Conservation (phyloP, 2,113 vertebrate genomes). For the Peromyscus maniculatus region DNA sequence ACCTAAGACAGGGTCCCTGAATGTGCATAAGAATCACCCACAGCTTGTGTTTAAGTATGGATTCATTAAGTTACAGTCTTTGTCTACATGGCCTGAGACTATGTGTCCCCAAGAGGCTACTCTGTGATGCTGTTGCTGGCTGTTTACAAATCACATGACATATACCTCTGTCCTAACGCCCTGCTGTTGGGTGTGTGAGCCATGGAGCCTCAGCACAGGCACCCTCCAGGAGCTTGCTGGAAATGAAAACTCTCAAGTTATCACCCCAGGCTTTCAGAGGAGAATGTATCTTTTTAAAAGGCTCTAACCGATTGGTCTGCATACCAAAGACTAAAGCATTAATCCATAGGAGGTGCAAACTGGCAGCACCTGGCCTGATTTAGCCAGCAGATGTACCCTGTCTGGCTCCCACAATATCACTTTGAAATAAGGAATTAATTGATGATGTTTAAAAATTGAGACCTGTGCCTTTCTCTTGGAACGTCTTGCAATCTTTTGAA, state of each 20-base stretch:
- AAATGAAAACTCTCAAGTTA: not conserved
- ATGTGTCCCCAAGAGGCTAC: not conserved
- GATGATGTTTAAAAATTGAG: not conserved
- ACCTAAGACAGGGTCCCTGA: not conserved
- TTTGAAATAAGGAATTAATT: constrained; percentile 18
- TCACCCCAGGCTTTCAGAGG: not conserved
- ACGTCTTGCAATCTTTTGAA: not conserved
- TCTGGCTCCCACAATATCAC: not conserved
- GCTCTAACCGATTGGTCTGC: not conserved
- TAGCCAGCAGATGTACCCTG: not conserved
- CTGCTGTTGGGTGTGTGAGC: not conserved
- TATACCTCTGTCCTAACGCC: not conserved
- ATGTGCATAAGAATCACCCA: not conserved
- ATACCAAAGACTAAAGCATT: not conserved
- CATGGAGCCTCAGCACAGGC: not conserved
- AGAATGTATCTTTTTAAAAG: not conserved
- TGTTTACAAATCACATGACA: not conserved
- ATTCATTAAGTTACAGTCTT: not conserved
- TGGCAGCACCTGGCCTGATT: not conserved
- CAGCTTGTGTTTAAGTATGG: not conserved
- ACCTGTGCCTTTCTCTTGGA: constrained; percentile 16
- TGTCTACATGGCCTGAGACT: not conserved
- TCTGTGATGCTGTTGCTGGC: not conserved
- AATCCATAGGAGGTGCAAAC: not conserved
- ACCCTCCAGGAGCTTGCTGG: not conserved